phyloP scores from a whole-genome alignment of 1,140 invertebrate genomes.

The Lanistes nyassanus region DNA sequence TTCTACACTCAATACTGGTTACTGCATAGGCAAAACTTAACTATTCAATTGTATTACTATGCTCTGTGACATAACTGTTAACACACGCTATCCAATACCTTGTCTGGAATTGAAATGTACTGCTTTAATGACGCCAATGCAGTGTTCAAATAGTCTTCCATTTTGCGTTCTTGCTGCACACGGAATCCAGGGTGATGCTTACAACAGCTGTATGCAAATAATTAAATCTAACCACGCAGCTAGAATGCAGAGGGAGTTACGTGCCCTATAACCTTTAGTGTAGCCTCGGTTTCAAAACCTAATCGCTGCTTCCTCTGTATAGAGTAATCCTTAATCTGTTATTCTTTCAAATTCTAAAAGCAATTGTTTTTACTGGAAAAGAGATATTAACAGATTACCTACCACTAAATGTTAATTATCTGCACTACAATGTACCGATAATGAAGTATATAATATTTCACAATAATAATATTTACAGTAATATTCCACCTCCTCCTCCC shows the following conservation, averaged over 20 bases:
- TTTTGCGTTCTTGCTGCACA: background rate
- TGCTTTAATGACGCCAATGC: conserved; percentile 8
- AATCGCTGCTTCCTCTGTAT: background rate
- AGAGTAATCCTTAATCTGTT: conserved; percentile 8
- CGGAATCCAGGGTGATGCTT: background rate
- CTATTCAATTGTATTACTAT: no score
- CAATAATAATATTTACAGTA: no score
- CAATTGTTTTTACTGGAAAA: no score
- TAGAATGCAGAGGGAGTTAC: background rate
- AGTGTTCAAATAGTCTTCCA: conserved; percentile 19
- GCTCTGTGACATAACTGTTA: no score
- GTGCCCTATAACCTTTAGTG: conserved; percentile 9
- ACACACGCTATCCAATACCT: background rate
- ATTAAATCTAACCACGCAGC: background rate
- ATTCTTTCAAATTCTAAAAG: background rate
- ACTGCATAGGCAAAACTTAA: no score
- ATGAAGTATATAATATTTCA: no score
- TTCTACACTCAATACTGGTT: no score
- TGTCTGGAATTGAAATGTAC: conserved; percentile 9
- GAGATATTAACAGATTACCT: no score
- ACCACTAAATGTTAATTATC: no score
- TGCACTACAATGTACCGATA: no score
- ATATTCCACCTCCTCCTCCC: background rate
- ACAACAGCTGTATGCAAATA: conserved; percentile 25
- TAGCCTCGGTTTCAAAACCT: conserved; percentile 6